A percentile compares a stretch with the other conserved stretches of the same genome.
Evolutionary conservation across 2,888 invertebrate species (phyloP).

Genomic region (Chironomus riparius): DNA sequence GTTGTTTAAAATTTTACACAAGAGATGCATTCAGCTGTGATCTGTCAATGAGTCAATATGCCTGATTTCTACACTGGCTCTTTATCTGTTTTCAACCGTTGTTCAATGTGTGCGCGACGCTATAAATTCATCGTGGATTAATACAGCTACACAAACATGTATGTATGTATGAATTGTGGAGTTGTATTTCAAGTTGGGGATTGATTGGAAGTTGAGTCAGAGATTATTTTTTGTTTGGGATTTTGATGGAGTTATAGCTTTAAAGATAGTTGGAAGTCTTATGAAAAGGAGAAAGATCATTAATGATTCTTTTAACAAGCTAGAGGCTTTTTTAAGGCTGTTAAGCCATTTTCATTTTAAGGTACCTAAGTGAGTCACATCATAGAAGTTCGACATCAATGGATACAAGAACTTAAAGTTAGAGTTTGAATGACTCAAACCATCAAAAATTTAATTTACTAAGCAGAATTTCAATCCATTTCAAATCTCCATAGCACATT

Average conservation of each 20-base stretch:
- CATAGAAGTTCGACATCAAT: no score
- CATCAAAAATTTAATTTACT: background rate
- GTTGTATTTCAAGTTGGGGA: constrained; percentile 3
- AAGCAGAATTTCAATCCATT: background rate
- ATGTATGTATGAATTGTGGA: background rate
- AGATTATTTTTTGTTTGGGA: no score
- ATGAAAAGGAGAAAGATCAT: no score
- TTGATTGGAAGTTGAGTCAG: background rate
- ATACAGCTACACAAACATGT: background rate
- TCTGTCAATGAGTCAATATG: background rate
- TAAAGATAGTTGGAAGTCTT: no score
- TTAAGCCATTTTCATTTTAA: no score
- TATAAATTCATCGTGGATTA: background rate
- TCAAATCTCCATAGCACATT: background rate
- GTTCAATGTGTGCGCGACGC: background rate
- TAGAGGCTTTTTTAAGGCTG: no score
- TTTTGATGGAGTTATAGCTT: no score
- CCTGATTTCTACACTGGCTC: background rate
- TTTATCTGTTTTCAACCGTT: background rate
- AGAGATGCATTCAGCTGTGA: background rate
- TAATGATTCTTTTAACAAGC: no score
- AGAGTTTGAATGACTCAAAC: background rate
- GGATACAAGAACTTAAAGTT: no score
- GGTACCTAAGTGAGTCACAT: no score
- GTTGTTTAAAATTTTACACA: constrained; percentile 6